Evolutionary conservation across 2,113 vertebrate species (phyloP).

Genomic region (Python bivittatus): DNA sequence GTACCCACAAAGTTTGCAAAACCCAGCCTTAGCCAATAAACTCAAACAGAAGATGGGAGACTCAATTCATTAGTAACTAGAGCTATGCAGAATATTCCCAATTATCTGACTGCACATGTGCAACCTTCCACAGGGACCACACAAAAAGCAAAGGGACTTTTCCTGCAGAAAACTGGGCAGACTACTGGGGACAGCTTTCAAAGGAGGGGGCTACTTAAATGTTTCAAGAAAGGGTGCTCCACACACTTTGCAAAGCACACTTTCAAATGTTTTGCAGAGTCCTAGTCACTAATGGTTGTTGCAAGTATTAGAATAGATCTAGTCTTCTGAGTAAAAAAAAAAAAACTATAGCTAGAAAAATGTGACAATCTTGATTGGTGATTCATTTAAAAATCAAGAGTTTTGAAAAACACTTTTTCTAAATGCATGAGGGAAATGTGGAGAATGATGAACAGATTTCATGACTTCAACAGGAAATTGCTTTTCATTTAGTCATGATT

Average conservation of each 20-base stretch:
- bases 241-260: background rate
- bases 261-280: background rate
- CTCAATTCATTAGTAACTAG: background rate
- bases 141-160: no score
- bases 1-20: background rate
- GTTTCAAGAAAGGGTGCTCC: background rate
- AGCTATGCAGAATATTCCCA: background rate
- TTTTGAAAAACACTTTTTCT: background rate
- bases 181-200: background rate
- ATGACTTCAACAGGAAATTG: background rate
- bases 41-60: background rate
- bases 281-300: background rate
- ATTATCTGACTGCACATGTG: background rate
- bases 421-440: background rate
- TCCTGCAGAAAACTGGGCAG: background rate
- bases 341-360: background rate
- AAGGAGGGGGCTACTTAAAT: background rate
- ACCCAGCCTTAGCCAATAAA: background rate
- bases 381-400: background rate
- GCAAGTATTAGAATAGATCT: background rate
- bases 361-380: background rate
- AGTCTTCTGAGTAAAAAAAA: background rate
- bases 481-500: slow-evolving; percentile 8
- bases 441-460: background rate
- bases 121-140: background rate